Base-by-base conservation (phyloP, 1,140 invertebrate species). In the Leguminivora glycinivorella region DNA sequence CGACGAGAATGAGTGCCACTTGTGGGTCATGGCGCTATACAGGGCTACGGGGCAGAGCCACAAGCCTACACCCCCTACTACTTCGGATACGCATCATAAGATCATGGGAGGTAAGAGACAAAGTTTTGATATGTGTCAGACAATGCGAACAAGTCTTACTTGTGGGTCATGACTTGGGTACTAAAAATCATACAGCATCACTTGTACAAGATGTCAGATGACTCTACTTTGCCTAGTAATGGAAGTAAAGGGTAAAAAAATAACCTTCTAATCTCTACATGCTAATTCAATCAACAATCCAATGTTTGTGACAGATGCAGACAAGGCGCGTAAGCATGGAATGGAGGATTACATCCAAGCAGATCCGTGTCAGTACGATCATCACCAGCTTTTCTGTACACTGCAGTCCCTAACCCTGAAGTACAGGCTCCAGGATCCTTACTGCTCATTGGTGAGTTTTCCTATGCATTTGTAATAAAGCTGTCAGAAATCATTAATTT, bases 101-200 rank as follows among this genome's bases (percentile, higher is more conserved):
- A 92, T 92, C 68, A 92, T 92, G 91, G 91, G 91, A 82, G 91
- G 91, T 92, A 68, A 71, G 83, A 24, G 31, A 26, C 10, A 38
- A 38, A 38, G 31, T 29, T n/a, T n/a, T n/a, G n/a, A 29, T 3
- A 34, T 34, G 31, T 34, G 29, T 31, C 9, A n/a, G n/a, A n/a
- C n/a, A n/a, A n/a, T n/a, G n/a, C 26, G 25, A 98, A 98, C 84
- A 99, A 99, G 83, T 97, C 98, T 78, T 98, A 99, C 84, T 92
- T 99, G 67, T 99, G 99, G 99, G 98, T 99, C 6, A 98, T 98
- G 96, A 99, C 99, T 0, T 99, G n/a, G n/a, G n/a, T n/a, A n/a
- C n/a, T n/a, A n/a, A n/a, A n/a, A n/a, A n/a, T n/a, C n/a, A 93
- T 99, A 99, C 86, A 93, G 99, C n/a, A n/a, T n/a, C n/a, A n/a